These are phyloP conservation scores for Chrysolina oricalcia DNA, from an alignment of 2,888 invertebrate genomes.

Conservation along the genomic window DNA sequence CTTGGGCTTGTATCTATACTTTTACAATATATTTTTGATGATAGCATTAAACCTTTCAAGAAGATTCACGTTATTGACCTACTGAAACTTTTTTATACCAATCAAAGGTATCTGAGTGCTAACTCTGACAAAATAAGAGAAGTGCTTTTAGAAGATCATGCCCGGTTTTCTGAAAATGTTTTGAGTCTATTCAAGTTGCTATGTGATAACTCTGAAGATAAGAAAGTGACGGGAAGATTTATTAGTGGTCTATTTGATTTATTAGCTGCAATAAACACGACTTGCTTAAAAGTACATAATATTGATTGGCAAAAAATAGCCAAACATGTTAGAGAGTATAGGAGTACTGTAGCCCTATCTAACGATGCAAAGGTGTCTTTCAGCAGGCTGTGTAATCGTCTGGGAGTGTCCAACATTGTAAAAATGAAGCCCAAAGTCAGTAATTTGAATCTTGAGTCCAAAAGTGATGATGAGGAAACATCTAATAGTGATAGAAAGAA, in stretches of 20 bases:
- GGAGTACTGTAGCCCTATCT: slow-evolving; percentile 67
- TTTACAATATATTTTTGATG: slow-evolving; percentile 76
- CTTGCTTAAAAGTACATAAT: slow-evolving; percentile 63
- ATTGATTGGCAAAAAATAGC: slow-evolving; percentile 71
- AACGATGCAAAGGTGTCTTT: slow-evolving; percentile 72
- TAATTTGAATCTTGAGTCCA: slow-evolving; percentile 57
- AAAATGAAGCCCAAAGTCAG: slow-evolving; percentile 60
- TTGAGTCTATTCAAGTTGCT: slow-evolving; percentile 69
- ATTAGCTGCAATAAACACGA: slow-evolving; percentile 73
- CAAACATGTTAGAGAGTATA: slow-evolving; percentile 67
- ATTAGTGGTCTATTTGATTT: slow-evolving; percentile 74
- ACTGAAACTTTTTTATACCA: slow-evolving; percentile 78
- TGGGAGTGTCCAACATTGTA: slow-evolving; percentile 68
- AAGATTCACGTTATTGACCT: slow-evolving; percentile 81
- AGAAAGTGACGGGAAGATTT: slow-evolving; percentile 76
- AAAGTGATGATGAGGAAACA: slow-evolving; percentile 46
- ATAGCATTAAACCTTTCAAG: slow-evolving; percentile 78
- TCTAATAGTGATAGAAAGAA: slow-evolving; percentile 57
- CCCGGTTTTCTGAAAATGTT: slow-evolving; percentile 71
- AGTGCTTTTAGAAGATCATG: slow-evolving; percentile 71
- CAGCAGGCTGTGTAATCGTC: slow-evolving; percentile 70
- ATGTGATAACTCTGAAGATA: slow-evolving; percentile 65
- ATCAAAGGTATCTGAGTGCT: slow-evolving; percentile 72
- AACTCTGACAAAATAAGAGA: slow-evolving; percentile 64
- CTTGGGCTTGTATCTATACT: slow-evolving; percentile 76